These are phyloP conservation scores for Ectropis grisescens DNA, from an alignment of 1,140 invertebrate species.

Conservation along the genomic window DNA sequence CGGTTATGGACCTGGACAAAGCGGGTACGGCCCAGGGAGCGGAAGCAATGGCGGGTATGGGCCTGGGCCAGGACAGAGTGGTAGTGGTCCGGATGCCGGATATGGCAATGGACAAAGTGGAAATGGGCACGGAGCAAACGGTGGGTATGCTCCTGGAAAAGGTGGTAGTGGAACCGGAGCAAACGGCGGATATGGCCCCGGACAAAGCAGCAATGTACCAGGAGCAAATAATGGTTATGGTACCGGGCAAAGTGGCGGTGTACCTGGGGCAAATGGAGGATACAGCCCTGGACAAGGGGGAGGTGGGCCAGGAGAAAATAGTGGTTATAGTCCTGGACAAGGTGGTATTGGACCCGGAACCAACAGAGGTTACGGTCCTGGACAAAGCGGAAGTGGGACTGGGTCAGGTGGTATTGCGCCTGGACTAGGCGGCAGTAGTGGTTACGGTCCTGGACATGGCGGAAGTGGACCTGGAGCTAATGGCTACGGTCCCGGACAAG, in stretches of 20 bases:
- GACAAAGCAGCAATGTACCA: neutral
- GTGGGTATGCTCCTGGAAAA: slow-evolving; percentile 5
- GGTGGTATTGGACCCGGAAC: neutral
- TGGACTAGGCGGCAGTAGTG: no score
- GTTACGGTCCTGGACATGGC: neutral
- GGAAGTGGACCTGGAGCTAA: neutral
- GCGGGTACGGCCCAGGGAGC: slow-evolving; percentile 9
- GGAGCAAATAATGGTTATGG: neutral
- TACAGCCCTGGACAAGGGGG: neutral
- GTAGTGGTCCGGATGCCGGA: no score
- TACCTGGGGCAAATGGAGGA: neutral
- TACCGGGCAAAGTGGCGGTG: neutral
- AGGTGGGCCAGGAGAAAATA: neutral
- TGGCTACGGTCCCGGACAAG: slow-evolving; percentile 5
- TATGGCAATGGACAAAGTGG: no score
- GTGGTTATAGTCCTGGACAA: slow-evolving; percentile 8
- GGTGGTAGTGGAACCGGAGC: no score
- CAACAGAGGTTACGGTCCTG: slow-evolving; percentile 1
- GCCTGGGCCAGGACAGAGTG: no score
- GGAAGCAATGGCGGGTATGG: no score
- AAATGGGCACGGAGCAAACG: no score
- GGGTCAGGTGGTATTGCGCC: neutral
- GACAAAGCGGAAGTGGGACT: neutral
- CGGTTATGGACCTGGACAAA: slow-evolving; percentile 3
- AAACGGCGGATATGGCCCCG: slow-evolving; percentile 6